These are phyloP conservation scores for Alouatta palliata DNA, from an alignment of 2,113 vertebrate genomes.

Conservation along the genomic window DNA sequence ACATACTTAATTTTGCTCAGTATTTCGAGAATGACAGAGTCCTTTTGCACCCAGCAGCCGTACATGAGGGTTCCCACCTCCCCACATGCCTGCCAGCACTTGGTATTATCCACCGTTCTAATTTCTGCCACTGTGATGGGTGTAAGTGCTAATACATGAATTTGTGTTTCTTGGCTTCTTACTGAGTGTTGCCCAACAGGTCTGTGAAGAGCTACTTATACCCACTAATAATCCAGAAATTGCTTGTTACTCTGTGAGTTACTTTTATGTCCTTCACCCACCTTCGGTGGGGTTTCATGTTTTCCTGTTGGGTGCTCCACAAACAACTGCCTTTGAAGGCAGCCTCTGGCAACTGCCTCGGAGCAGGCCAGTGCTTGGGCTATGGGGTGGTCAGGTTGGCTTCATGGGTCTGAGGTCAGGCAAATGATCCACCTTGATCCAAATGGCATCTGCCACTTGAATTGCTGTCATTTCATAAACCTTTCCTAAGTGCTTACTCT, in stretches of 20 bases:
- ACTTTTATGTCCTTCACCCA: neutral
- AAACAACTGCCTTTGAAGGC: neutral
- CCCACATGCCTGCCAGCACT: neutral
- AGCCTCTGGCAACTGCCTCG: neutral
- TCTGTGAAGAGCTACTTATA: neutral
- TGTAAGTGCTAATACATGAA: neutral
- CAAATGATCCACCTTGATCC: neutral
- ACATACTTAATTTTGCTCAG: neutral
- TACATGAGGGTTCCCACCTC: neutral
- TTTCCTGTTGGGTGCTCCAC: neutral
- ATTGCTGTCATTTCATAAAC: neutral
- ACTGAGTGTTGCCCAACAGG: neutral
- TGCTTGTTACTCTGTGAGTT: neutral
- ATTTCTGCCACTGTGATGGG: neutral
- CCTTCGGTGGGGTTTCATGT: neutral
- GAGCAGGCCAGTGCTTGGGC: neutral
- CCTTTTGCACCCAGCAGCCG: neutral
- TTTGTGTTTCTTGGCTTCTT: neutral
- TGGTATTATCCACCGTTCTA: neutral
- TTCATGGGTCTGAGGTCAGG: neutral
- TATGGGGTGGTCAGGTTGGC: neutral
- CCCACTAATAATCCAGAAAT: neutral
- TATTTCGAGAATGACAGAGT: neutral
- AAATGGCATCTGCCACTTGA: neutral
- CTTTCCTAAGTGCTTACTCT: neutral